These are phyloP conservation scores for Amaurobius ferox DNA, from an alignment of 2,888 invertebrate genomes.

Conservation along the genomic window DNA sequence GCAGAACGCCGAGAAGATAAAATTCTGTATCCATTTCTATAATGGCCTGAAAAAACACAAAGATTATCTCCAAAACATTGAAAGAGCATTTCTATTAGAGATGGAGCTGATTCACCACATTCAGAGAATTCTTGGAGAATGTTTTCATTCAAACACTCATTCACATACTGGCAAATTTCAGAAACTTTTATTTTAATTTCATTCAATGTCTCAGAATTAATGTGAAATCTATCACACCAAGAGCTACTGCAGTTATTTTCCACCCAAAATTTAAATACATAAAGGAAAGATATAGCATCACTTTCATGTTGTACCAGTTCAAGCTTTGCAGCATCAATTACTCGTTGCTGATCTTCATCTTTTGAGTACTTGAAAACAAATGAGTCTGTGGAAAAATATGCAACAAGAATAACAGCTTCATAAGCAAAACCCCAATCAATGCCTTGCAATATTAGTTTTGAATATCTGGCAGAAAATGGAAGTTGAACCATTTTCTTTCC, in stretches of 20 bases:
- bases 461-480: conserved; percentile 51
- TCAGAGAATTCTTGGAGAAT: conserved; percentile 29
- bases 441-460: conserved; percentile 41
- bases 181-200: conserved; percentile 16
- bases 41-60: conserved; percentile 57
- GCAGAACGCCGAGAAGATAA: conserved; percentile 19
- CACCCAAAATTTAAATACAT: conserved; percentile 36
- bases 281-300: conserved; percentile 49
- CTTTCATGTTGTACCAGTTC: conserved; percentile 45
- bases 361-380: conserved; percentile 24
- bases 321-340: conserved; percentile 42
- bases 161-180: conserved; percentile 28
- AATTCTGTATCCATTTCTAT: conserved; percentile 41
- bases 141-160: conserved; percentile 15
- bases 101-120: neutral
- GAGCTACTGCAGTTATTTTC: conserved; percentile 9
- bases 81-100: conserved; percentile 39
- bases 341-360: conserved; percentile 23
- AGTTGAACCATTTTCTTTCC: conserved; percentile 43
- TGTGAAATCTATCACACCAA: conserved; percentile 39
- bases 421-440: conserved; percentile 41
- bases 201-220: conserved; percentile 14
- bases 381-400: conserved; percentile 30
- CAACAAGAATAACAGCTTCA: conserved; percentile 42
- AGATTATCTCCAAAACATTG: conserved; percentile 51